phyloP scores from a whole-genome alignment of 2,113 vertebrate species.

The Eubucco bourcierii region DNA sequence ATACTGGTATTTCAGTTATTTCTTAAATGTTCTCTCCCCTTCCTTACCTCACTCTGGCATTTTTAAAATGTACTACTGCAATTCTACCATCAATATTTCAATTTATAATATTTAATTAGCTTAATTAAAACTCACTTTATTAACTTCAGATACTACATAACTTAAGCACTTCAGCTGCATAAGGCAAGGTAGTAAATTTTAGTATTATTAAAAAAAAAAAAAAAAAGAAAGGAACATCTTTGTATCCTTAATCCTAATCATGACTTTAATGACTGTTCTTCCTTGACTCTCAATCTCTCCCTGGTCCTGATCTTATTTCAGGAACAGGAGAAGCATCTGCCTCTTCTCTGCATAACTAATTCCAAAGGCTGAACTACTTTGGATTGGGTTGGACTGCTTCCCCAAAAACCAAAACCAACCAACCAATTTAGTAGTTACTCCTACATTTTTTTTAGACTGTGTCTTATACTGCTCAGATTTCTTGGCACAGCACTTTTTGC shows the following conservation, averaged over 20 bases:
- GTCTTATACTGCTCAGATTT: neutral
- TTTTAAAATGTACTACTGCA: neutral
- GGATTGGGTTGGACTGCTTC: neutral
- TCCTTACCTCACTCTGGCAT: neutral
- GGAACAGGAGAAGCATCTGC: slow-evolving; percentile 1
- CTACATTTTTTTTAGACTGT: neutral
- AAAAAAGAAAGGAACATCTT: neutral
- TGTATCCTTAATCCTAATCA: neutral
- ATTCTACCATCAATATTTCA: neutral
- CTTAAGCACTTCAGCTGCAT: neutral
- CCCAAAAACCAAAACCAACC: neutral
- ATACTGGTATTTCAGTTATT: neutral
- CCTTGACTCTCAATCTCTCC: neutral
- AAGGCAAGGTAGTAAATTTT: neutral
- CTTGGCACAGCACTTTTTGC: neutral
- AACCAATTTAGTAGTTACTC: neutral
- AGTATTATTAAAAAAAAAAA: neutral
- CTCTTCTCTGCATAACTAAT: slow-evolving; percentile 12
- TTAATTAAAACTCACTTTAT: neutral
- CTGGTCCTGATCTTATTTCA: neutral
- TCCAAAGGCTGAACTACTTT: neutral
- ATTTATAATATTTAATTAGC: neutral
- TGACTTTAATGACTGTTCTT: neutral
- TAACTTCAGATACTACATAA: neutral
- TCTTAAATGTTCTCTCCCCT: neutral